Evolutionary conservation across 2,888 invertebrate species (phyloP).

Genomic region (Coronaproctus castanopsis): DNA sequence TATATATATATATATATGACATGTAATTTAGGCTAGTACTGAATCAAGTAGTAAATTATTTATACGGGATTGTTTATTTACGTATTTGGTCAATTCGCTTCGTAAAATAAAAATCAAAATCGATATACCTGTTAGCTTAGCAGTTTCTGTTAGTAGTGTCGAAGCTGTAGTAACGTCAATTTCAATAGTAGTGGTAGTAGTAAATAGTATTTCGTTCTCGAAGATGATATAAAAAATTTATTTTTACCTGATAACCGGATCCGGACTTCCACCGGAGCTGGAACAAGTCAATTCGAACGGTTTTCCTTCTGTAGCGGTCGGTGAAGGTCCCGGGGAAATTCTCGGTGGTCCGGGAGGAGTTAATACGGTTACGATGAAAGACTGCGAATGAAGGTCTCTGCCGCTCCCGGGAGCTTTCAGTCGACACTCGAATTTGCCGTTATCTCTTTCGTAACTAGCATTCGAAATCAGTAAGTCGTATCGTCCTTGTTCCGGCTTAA

Average conservation of each 20-base stretch:
- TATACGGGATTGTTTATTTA: too few species aligned
- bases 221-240: too few species aligned
- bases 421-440: slow-evolving; percentile 78
- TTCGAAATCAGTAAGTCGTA: slow-evolving; percentile 78
- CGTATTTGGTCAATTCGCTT: too few species aligned
- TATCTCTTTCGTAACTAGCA: slow-evolving; percentile 75
- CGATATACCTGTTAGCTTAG: too few species aligned
- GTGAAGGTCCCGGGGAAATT: slow-evolving; percentile 52
- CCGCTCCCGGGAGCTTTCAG: slow-evolving; percentile 67
- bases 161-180: too few species aligned
- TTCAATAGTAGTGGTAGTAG: too few species aligned
- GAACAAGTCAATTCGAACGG: slow-evolving; percentile 56
- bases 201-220: too few species aligned
- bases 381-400: slow-evolving; percentile 58
- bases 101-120: too few species aligned
- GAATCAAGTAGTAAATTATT: too few species aligned
- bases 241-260: slow-evolving; percentile 58
- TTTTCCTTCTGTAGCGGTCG: slow-evolving; percentile 62
- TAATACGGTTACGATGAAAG: slow-evolving; percentile 52
- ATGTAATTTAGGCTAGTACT: too few species aligned
- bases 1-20: too few species aligned
- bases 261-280: slow-evolving; percentile 73
- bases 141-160: too few species aligned
- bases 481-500: slow-evolving; percentile 54
- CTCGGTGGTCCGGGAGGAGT: slow-evolving; percentile 62